These are phyloP conservation scores for Gerris lacustris DNA, from an alignment of 2,888 invertebrate species.

Conservation along the genomic window DNA sequence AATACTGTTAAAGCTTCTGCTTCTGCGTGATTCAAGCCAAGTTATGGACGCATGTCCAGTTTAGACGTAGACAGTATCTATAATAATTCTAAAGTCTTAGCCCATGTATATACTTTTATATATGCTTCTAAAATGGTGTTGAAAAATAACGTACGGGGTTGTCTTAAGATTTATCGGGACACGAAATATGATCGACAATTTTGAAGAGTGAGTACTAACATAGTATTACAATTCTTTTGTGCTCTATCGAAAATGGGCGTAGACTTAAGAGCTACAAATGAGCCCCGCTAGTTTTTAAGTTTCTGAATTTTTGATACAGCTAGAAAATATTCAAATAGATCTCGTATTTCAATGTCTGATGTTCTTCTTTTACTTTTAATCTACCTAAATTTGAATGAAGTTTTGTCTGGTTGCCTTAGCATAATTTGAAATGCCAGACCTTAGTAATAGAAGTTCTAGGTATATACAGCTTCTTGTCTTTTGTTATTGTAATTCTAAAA, in stretches of 20 bases:
- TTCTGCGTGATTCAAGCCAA: neutral
- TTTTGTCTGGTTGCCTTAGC: too few relatives aligned
- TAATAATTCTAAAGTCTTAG: conserved; percentile 16
- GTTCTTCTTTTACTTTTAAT: too few relatives aligned
- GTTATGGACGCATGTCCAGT: conserved; percentile 7
- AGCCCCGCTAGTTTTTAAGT: conserved; percentile 29
- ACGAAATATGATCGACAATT: conserved; percentile 83
- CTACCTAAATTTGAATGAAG: too few relatives aligned
- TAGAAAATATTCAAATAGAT: too few relatives aligned
- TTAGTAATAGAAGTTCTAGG: too few relatives aligned
- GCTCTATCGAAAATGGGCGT: conserved; percentile 17
- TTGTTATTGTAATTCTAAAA: too few relatives aligned
- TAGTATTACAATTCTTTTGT: conserved; percentile 10
- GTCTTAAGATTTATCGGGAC: conserved; percentile 70
- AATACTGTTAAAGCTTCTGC: neutral
- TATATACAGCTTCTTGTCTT: too few relatives aligned
- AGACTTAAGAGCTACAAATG: conserved; percentile 20
- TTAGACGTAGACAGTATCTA: neutral
- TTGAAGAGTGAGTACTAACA: conserved; percentile 64
- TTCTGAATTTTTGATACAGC: conserved; percentile 14
- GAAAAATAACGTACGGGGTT: conserved; percentile 66
- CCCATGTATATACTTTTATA: conserved; percentile 28
- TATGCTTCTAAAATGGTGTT: conserved; percentile 72
- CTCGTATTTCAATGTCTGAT: too few relatives aligned
- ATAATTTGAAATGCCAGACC: too few relatives aligned